A percentile compares a stretch with the other conserved stretches of the same genome.
Conservation (phyloP, 2,797 vertebrate species). For the Jordanella pulchra region DNA sequence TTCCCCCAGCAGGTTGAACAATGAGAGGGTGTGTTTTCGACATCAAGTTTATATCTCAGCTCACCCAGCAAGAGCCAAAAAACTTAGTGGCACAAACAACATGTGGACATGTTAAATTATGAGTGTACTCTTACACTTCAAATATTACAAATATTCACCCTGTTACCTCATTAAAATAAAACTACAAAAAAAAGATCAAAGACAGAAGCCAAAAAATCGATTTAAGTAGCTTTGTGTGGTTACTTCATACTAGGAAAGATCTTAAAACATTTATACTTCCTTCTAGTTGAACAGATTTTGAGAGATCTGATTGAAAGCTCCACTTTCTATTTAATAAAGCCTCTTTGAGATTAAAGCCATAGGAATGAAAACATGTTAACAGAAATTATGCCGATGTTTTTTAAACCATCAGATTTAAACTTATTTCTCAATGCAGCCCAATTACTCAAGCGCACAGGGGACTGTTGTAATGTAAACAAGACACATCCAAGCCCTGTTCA, state of each 20-base stretch:
- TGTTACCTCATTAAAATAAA: too few species aligned
- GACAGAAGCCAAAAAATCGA: not conserved
- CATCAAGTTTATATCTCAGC: not conserved
- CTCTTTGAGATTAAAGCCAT: not conserved
- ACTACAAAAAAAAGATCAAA: not conserved
- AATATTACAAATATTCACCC: not conserved
- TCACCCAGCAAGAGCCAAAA: not conserved
- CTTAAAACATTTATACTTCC: not conserved
- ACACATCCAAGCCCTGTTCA: not conserved
- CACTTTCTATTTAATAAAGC: not conserved
- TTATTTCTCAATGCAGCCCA: conserved; percentile 1
- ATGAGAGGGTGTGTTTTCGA: conserved; percentile 1
- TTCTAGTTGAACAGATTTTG: not conserved
- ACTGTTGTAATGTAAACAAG: conserved; percentile 25
- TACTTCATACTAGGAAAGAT: not conserved
- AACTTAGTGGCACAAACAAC: conserved; percentile 3
- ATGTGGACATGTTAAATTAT: not conserved
- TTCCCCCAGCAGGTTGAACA: conserved; percentile 1
- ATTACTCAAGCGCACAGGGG: conserved; percentile 24
- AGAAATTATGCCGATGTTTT: not conserved
- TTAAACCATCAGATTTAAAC: conserved; percentile 19
- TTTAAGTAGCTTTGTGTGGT: not conserved
- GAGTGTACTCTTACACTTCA: not conserved
- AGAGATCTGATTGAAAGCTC: not conserved
- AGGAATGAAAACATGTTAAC: not conserved